phyloP scores from a whole-genome alignment of 2,888 invertebrate genomes.

The Galeopsomyia nigrocyanea region DNA sequence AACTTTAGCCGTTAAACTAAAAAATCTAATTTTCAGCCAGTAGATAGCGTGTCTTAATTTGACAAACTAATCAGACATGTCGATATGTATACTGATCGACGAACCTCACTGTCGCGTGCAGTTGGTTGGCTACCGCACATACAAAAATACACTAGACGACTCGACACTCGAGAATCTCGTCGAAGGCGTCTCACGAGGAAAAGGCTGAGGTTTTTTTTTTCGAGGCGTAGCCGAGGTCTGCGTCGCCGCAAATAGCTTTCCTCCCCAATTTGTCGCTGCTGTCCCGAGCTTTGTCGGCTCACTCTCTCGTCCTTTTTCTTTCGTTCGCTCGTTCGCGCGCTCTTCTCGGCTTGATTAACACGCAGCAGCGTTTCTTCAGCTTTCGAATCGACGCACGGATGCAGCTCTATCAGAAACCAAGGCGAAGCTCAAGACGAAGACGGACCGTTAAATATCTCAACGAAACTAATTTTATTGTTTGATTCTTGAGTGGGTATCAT shows the following conservation, averaged over 20 bases:
- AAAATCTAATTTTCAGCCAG: too few relatives aligned
- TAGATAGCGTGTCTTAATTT: too few relatives aligned
- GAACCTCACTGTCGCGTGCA: conserved; percentile 16
- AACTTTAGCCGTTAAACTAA: too few relatives aligned
- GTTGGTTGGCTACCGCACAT: not conserved
- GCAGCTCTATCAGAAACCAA: not conserved
- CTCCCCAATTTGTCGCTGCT: conserved; percentile 48
- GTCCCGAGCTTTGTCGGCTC: conserved; percentile 44
- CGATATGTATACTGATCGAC: conserved; percentile 17
- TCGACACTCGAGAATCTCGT: conserved; percentile 6
- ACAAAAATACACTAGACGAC: conserved; percentile 18
- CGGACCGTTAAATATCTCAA: conserved; percentile 18
- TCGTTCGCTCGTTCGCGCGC: not conserved
- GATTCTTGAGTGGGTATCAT: too few relatives aligned
- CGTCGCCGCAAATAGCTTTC: conserved; percentile 48
- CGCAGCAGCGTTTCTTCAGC: not conserved
- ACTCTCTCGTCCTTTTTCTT: not conserved
- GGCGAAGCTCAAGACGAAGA: not conserved
- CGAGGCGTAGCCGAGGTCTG: conserved; percentile 38
- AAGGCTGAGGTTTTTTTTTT: conserved; percentile 25
- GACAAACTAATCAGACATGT: too few relatives aligned
- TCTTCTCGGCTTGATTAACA: not conserved
- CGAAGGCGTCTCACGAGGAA: conserved; percentile 17
- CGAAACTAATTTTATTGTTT: not conserved
- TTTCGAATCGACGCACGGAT: conserved; percentile 14